A percentile compares a stretch with the other conserved stretches of the same genome.
phyloP scores from a whole-genome alignment of 2,797 vertebrate genomes.

The Buphagus erythrorhynchus region DNA sequence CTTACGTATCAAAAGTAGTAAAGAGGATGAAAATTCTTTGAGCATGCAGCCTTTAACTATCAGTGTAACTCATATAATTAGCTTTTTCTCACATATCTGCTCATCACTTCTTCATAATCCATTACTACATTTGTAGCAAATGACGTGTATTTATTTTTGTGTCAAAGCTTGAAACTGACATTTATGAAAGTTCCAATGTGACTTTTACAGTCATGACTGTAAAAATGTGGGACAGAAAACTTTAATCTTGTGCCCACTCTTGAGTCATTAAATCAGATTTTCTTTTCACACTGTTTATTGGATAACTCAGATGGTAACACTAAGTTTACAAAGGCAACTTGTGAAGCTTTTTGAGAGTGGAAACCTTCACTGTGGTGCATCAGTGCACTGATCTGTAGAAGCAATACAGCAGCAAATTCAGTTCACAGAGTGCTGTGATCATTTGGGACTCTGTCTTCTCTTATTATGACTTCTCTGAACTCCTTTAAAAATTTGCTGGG shows the following conservation, averaged over 20 bases:
- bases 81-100: not conserved
- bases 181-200: not conserved
- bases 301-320: not conserved
- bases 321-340: not conserved
- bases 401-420: not conserved
- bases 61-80: not conserved
- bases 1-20: not conserved
- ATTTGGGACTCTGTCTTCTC: not conserved
- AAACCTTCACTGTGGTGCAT: not conserved
- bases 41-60: not conserved
- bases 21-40: not conserved
- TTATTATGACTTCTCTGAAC: not conserved
- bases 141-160: not conserved
- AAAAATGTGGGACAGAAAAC: not conserved
- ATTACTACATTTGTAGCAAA: not conserved
- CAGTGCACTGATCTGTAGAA: not conserved
- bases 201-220: not conserved
- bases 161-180: not conserved
- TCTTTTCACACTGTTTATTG: not conserved
- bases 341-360: not conserved
- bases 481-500: not conserved
- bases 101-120: not conserved
- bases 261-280: not conserved
- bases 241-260: not conserved
- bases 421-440: not conserved